These are phyloP conservation scores for Gymnoscelis rufifasciata DNA, from an alignment of 2,888 invertebrate genomes.

Conservation along the genomic window DNA sequence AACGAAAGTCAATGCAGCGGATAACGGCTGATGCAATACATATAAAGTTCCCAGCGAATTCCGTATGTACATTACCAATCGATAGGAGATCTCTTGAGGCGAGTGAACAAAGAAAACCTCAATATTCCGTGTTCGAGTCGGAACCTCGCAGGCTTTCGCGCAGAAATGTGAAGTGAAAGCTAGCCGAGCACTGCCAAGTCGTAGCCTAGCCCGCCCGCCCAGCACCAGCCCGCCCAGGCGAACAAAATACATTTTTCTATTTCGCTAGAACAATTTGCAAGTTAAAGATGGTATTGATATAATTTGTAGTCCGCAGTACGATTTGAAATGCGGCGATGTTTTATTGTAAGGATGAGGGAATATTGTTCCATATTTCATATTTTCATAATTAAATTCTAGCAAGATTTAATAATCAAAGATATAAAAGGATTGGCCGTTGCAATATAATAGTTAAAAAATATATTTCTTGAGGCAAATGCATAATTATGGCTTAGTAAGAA, in stretches of 20 bases:
- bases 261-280: conserved; percentile 32
- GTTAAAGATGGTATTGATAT: conserved; percentile 30
- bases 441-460: too few relatives aligned
- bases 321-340: conserved; percentile 17
- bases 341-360: not conserved
- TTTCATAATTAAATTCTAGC: too few relatives aligned
- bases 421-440: too few relatives aligned
- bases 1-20: too few relatives aligned
- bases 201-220: conserved; percentile 22
- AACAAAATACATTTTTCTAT: conserved; percentile 28
- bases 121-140: conserved; percentile 1
- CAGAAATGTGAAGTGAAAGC: conserved; percentile 39
- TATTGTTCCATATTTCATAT: too few relatives aligned
- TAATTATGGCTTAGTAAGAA: too few relatives aligned
- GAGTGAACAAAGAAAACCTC: conserved; percentile 1
- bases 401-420: too few relatives aligned
- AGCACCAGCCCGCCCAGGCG: conserved; percentile 15
- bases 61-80: not conserved
- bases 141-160: conserved; percentile 28
- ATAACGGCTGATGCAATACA: too few relatives aligned
- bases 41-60: too few relatives aligned
- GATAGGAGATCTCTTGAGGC: not conserved
- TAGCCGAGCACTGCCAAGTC: conserved; percentile 31
- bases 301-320: conserved; percentile 22
- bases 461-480: too few relatives aligned